Percentiles rank a stretch among this genome's conserved stretches.
phyloP scores from a whole-genome alignment of 2,888 invertebrate species.

The Drosophila rubida region DNA sequence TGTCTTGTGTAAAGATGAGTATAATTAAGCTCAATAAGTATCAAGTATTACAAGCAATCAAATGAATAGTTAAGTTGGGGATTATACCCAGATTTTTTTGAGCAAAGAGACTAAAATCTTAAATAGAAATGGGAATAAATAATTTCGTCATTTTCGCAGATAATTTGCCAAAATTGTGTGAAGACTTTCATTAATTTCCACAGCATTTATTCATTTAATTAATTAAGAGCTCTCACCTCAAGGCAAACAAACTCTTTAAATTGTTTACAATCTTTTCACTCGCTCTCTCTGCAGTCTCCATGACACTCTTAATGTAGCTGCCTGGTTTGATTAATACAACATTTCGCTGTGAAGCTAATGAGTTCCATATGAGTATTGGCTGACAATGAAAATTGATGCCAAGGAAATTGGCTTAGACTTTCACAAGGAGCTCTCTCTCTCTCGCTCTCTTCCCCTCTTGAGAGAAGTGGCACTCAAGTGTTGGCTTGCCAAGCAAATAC shows the following conservation, averaged over 20 bases:
- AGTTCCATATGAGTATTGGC: constrained; percentile 16
- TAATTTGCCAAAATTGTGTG: no score
- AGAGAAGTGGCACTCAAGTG: constrained; percentile 28
- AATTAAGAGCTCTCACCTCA: neutral
- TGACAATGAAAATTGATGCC: constrained; percentile 27
- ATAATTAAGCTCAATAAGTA: no score
- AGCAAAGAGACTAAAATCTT: no score
- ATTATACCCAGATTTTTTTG: no score
- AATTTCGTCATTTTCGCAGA: no score
- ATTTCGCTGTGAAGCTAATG: constrained; percentile 1
- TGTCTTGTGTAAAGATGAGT: no score
- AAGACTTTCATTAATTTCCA: neutral
- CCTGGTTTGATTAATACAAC: constrained; percentile 6
- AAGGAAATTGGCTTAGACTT: constrained; percentile 28
- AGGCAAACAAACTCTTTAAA: no score
- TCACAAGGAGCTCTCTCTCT: constrained; percentile 7
- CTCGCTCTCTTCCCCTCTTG: constrained; percentile 5
- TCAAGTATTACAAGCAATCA: no score
- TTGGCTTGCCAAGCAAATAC: neutral
- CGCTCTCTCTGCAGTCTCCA: neutral
- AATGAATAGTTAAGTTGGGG: no score
- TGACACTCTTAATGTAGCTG: no score
- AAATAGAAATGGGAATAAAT: no score
- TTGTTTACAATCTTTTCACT: no score
- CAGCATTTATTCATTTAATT: neutral